Percentiles rank a stretch among this genome's conserved stretches.
These are phyloP conservation scores for Solenopsis fugax DNA, from an alignment of 1,140 invertebrate genomes.

Conservation along the genomic window DNA sequence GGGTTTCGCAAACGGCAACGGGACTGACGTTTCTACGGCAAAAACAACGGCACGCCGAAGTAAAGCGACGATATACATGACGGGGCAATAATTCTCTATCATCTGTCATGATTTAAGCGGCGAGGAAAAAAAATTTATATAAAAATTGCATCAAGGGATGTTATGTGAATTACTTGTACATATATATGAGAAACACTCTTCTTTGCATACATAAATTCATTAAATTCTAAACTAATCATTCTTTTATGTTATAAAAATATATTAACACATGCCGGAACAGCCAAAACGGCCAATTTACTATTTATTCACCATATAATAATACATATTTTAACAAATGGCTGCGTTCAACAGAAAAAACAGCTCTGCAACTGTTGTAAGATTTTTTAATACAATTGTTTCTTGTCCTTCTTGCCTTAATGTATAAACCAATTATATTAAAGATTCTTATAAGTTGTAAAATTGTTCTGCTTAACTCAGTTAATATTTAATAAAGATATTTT, in stretches of 20 bases:
- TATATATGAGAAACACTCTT: background rate
- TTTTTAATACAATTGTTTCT: no score
- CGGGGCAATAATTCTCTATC: slow-evolving; percentile 31
- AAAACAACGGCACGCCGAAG: slow-evolving; percentile 41
- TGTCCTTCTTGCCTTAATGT: no score
- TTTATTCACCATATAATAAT: no score
- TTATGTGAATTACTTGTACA: background rate
- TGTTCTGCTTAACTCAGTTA: no score
- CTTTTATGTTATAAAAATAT: background rate
- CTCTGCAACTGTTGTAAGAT: no score
- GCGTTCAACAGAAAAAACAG: no score
- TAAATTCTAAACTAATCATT: background rate
- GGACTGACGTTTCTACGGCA: slow-evolving; percentile 35
- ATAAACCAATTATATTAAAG: no score
- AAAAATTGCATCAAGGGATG: background rate
- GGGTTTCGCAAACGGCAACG: slow-evolving; percentile 35
- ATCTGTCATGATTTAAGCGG: slow-evolving; percentile 23
- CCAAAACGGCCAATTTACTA: no score
- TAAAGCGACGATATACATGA: slow-evolving; percentile 46
- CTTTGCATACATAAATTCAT: background rate
- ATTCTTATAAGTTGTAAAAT: no score
- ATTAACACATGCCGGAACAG: no score
- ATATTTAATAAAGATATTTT: no score
- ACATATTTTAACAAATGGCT: no score
- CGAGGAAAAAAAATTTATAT: background rate